Evolutionary conservation across 2,888 invertebrate genomes (phyloP).

Genomic region (Andrena bicolor): DNA sequence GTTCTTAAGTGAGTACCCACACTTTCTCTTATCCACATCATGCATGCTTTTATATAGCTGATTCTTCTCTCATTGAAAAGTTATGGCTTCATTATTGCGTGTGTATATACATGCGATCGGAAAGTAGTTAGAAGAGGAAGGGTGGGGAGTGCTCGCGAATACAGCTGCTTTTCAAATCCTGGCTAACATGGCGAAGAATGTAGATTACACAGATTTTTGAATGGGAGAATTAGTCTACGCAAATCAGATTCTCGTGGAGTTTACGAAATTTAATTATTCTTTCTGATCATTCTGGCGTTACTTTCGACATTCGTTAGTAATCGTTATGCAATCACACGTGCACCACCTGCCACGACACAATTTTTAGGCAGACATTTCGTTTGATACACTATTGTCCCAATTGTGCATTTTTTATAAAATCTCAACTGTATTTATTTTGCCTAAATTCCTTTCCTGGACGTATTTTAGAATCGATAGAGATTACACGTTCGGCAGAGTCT

Average conservation of each 20-base stretch:
- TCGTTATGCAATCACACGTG: slow-evolving; percentile 12
- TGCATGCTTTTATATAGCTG: not conserved
- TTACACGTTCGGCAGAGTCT: too few relatives aligned
- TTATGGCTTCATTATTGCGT: not conserved
- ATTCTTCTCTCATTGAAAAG: not conserved
- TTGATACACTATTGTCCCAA: not conserved
- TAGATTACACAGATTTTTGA: too few relatives aligned
- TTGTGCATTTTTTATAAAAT: not conserved
- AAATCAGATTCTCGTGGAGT: not conserved
- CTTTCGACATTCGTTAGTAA: slow-evolving; percentile 1
- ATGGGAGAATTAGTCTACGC: not conserved
- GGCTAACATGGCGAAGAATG: too few relatives aligned
- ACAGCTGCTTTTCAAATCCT: too few relatives aligned
- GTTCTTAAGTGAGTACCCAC: slow-evolving; percentile 69
- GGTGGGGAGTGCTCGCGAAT: too few relatives aligned
- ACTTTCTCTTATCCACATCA: not conserved
- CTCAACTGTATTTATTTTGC: not conserved
- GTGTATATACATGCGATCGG: not conserved
- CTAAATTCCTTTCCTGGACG: too few relatives aligned
- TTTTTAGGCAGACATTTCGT: slow-evolving; percentile 23
- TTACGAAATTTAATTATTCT: slow-evolving; percentile 10
- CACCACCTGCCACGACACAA: slow-evolving; percentile 23
- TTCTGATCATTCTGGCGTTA: not conserved
- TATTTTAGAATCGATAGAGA: too few relatives aligned
- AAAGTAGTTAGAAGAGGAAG: not conserved